These are phyloP conservation scores for Paelopatides confundens DNA, from an alignment of 53 echinoderm and acorn worm species.

Conservation along the genomic window DNA sequence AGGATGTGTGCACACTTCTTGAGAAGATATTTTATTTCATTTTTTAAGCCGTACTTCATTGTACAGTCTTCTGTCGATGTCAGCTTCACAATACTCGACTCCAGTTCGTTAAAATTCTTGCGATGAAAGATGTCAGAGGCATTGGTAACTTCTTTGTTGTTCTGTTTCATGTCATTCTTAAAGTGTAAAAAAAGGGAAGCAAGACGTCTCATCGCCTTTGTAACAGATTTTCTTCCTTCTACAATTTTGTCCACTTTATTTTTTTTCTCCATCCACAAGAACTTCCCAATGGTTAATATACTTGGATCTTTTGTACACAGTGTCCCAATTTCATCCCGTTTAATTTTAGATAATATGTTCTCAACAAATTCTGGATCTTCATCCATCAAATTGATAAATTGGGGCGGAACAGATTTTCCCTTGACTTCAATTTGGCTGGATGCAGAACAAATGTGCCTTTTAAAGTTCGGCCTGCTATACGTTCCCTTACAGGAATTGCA, in stretches of 20 bases:
- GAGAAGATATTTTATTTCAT: constrained; percentile 58
- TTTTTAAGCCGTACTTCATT: constrained; percentile 70
- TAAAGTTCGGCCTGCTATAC: not conserved
- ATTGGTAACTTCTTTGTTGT: not conserved
- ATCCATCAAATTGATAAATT: not conserved
- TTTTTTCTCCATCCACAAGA: constrained; percentile 58
- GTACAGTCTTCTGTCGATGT: not conserved
- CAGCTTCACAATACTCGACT: not conserved
- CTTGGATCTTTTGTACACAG: not conserved
- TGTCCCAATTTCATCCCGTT: not conserved
- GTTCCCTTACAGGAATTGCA: not conserved
- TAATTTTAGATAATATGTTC: not conserved
- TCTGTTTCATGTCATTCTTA: not conserved
- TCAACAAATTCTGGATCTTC: not conserved
- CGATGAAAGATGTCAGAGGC: not conserved
- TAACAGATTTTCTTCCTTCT: constrained; percentile 67
- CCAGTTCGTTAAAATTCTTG: not conserved
- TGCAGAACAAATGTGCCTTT: not conserved
- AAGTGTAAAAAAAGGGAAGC: not conserved
- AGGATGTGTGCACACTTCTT: constrained; percentile 58
- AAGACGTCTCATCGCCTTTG: constrained; percentile 64
- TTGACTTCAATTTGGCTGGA: no score
- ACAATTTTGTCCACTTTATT: constrained; percentile 55
- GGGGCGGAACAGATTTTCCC: not conserved
- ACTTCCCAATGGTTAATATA: constrained; percentile 56